A percentile compares a stretch with the other conserved stretches of the same genome.
Evolutionary conservation across 2,888 invertebrate genomes (phyloP).

Genomic region (Apotomis turbidana): DNA sequence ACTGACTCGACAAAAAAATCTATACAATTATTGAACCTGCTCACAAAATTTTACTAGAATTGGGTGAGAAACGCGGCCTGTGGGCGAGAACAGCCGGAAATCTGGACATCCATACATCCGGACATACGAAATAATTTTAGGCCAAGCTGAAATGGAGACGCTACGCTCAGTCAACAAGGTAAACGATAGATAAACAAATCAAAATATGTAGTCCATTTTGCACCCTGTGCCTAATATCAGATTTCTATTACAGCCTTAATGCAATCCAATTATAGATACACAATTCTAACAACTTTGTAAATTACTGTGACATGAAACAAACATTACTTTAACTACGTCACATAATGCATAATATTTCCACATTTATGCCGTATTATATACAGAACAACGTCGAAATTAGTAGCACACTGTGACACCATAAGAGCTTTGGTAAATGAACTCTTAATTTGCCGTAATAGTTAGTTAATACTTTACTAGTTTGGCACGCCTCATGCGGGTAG

Average conservation of each 20-base stretch:
- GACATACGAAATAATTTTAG: too few relatives aligned
- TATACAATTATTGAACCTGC: too few relatives aligned
- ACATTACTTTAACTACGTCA: neutral
- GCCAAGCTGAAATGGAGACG: too few relatives aligned
- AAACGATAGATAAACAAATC: neutral
- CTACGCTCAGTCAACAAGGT: too few relatives aligned
- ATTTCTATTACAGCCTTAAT: slow-evolving; percentile 11
- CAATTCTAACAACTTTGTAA: slow-evolving; percentile 25
- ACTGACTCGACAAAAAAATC: too few relatives aligned
- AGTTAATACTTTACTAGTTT: slow-evolving; percentile 16
- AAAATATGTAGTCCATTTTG: neutral
- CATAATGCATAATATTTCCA: neutral
- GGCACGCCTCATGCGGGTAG: slow-evolving; percentile 31
- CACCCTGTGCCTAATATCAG: slow-evolving; percentile 5
- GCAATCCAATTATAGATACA: slow-evolving; percentile 17
- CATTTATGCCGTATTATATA: neutral
- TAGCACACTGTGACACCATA: neutral
- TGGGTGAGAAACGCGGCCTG: too few relatives aligned
- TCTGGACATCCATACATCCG: too few relatives aligned
- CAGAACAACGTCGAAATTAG: neutral
- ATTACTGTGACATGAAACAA: slow-evolving; percentile 25
- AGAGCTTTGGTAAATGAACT: neutral
- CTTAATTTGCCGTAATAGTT: neutral
- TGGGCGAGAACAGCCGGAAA: too few relatives aligned
- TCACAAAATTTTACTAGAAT: too few relatives aligned